phyloP scores from a whole-genome alignment of 2,113 vertebrate species.

The Upupa epops region DNA sequence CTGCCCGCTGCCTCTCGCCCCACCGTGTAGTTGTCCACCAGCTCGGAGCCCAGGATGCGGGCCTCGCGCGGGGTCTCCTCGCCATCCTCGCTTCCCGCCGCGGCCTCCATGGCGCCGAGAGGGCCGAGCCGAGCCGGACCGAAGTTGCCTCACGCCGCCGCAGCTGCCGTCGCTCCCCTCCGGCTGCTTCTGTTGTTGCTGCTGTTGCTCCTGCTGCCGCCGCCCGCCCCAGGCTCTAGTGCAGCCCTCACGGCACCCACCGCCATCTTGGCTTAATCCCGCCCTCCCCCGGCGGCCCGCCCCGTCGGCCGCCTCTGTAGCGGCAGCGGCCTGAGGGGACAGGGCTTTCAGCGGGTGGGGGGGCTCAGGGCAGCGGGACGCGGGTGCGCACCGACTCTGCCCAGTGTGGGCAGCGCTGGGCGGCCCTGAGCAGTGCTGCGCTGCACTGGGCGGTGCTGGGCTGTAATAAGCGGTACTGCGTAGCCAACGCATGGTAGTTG shows the following conservation, averaged over 20 bases:
- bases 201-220: background rate
- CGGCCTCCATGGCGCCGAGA: constrained; percentile 78
- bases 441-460: too few species aligned
- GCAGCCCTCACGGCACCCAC: fast-evolving
- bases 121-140: background rate
- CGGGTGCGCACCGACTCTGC: too few species aligned
- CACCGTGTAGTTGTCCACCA: constrained; percentile 92
- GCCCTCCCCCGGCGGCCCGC: background rate
- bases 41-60: constrained; percentile 87
- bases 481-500: too few species aligned
- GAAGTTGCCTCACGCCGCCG: background rate
- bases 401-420: background rate
- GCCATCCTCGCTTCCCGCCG: constrained; percentile 65
- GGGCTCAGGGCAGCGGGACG: background rate
- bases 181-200: background rate
- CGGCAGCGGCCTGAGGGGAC: background rate
- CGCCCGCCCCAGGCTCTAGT: background rate
- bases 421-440: too few species aligned
- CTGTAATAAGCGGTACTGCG: too few species aligned
- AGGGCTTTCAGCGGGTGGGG: background rate
- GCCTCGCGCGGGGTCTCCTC: constrained; percentile 83
- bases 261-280: constrained; percentile 11
- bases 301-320: background rate
- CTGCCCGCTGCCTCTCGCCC: background rate
- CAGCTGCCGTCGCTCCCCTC: background rate